Evolutionary conservation across 2,113 vertebrate species (phyloP).

Genomic region (Epinephelus moara): DNA sequence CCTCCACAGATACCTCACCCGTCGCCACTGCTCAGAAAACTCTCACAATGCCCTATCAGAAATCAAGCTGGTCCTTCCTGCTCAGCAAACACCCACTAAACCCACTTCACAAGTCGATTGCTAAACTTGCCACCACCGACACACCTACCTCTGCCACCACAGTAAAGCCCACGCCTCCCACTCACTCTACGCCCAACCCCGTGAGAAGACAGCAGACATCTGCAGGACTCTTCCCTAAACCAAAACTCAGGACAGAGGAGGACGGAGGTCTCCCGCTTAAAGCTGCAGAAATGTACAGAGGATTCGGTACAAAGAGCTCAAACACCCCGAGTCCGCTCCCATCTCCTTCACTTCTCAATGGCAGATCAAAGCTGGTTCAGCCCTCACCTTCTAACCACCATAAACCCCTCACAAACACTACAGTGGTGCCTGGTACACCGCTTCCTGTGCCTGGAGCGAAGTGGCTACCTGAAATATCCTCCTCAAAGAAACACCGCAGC

Average conservation of each 20-base stretch:
- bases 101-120: neutral
- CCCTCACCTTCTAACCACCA: neutral
- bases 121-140: neutral
- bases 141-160: neutral
- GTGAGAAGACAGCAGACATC: slow-evolving; percentile 45
- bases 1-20: slow-evolving; percentile 4
- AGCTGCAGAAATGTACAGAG: slow-evolving; percentile 89
- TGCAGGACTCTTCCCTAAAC: slow-evolving; percentile 7
- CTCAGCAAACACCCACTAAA: slow-evolving; percentile 76
- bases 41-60: neutral
- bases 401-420: neutral
- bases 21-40: neutral
- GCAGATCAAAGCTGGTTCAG: neutral
- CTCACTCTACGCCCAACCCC: slow-evolving; percentile 60
- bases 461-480: slow-evolving; percentile 6
- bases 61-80: slow-evolving; percentile 71
- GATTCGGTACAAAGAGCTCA: slow-evolving; percentile 77
- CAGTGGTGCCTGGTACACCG: neutral
- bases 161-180: neutral
- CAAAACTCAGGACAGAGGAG: slow-evolving; percentile 41
- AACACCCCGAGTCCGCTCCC: neutral
- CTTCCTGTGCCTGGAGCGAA: neutral
- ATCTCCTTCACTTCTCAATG: neutral
- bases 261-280: slow-evolving; percentile 82
- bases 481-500: slow-evolving; percentile 38